Conservation (phyloP, 2,113 vertebrate species). For the Festucalex cinctus region DNA sequence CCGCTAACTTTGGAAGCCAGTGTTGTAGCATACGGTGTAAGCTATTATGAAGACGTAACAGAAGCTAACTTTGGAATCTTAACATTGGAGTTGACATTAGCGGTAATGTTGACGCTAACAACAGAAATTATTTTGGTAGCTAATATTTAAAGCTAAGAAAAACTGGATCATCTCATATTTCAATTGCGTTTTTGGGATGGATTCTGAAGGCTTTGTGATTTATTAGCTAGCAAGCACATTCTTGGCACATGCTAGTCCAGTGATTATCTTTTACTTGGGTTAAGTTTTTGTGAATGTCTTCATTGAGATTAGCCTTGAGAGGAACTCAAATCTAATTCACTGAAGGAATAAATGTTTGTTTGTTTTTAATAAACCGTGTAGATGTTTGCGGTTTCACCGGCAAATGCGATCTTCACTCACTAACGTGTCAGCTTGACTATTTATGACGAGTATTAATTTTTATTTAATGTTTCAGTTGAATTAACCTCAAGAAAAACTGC, state of each 20-base stretch:
- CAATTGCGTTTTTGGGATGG: neutral
- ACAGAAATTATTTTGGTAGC: too few species aligned
- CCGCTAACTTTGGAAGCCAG: too few species aligned
- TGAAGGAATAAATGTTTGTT: neutral
- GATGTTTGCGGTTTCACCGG: neutral
- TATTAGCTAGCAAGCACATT: neutral
- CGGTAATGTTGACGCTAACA: too few species aligned
- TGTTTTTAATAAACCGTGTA: neutral
- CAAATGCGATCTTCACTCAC: neutral
- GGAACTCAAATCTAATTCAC: neutral
- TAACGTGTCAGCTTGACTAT: slow-evolving; percentile 28
- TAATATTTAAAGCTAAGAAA: too few species aligned
- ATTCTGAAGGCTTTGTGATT: neutral
- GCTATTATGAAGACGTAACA: too few species aligned
- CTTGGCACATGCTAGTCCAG: neutral
- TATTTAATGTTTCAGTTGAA: too few species aligned
- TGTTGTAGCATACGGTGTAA: too few species aligned
- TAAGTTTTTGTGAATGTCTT: neutral
- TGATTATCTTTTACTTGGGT: neutral
- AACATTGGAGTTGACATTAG: too few species aligned
- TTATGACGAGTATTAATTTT: too few species aligned
- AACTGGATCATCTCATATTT: too few species aligned
- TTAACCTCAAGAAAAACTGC: too few species aligned
- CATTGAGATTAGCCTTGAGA: neutral
- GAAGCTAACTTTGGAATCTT: too few species aligned